phyloP scores from a whole-genome alignment of 2,113 vertebrate genomes.

The Mastomys coucha region DNA sequence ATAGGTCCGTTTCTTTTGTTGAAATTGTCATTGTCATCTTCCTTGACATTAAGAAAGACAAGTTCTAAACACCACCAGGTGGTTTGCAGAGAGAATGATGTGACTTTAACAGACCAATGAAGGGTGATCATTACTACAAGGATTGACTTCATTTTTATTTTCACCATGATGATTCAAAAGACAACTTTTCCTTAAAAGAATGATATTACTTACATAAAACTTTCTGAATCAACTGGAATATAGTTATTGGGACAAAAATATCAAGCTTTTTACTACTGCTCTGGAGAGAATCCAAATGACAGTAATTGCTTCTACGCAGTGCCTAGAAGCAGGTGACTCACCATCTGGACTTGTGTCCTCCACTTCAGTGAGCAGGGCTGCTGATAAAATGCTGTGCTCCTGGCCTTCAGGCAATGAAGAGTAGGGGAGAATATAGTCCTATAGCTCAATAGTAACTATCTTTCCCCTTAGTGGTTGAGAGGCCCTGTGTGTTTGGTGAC shows the following conservation, averaged over 20 bases:
- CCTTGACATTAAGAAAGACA: conserved; percentile 22
- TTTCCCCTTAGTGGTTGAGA: conserved; percentile 43
- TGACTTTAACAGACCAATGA: neutral
- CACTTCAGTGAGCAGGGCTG: conserved; percentile 65
- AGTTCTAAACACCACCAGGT: conserved; percentile 10
- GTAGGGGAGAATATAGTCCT: neutral
- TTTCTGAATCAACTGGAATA: conserved; percentile 31
- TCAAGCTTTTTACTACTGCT: conserved; percentile 63
- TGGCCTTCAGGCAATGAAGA: conserved; percentile 62
- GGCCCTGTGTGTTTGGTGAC: conserved; percentile 11
- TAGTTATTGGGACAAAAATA: conserved; percentile 27
- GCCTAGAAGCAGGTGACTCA: conserved; percentile 74
- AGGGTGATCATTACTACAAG: neutral
- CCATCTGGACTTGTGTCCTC: conserved; percentile 74
- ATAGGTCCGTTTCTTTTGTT: conserved; percentile 8
- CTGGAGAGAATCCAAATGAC: conserved; percentile 71
- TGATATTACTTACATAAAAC: conserved; percentile 44
- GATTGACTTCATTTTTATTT: neutral
- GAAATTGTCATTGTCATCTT: conserved; percentile 32
- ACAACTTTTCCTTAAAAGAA: conserved; percentile 21
- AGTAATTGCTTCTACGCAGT: conserved; percentile 72
- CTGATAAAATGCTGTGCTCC: conserved; percentile 58
- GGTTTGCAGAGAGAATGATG: neutral
- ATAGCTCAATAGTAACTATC: conserved; percentile 58
- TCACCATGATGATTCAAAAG: conserved; percentile 31